These are phyloP conservation scores for Papilio polyxenes DNA, from an alignment of 1,140 invertebrate genomes.

Conservation along the genomic window DNA sequence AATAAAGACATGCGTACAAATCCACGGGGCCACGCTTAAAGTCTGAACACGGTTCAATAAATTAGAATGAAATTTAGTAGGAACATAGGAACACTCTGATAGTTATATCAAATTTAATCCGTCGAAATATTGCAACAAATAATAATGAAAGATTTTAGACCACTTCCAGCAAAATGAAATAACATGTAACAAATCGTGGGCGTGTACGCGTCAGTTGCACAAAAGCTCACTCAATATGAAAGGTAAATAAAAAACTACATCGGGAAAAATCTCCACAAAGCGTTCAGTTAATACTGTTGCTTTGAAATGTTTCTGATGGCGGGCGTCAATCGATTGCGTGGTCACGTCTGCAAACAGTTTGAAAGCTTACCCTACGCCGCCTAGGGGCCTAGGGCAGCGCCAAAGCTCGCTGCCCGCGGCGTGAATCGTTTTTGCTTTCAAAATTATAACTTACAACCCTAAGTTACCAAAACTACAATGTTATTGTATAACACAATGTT, in stretches of 20 bases:
- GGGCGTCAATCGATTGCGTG: constrained; percentile 20
- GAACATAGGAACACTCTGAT: too few species aligned
- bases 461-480: not conserved
- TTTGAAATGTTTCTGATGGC: constrained; percentile 25
- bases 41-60: too few species aligned
- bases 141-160: not conserved
- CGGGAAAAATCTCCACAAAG: constrained; percentile 13
- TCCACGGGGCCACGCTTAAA: too few species aligned
- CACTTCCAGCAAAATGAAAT: not conserved
- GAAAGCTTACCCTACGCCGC: not conserved
- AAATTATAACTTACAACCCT: constrained; percentile 14
- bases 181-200: not conserved
- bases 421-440: not conserved
- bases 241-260: constrained; percentile 18
- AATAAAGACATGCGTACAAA: too few species aligned
- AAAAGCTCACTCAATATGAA: constrained; percentile 23
- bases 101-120: too few species aligned
- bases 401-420: not conserved
- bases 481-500: not conserved
- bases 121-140: too few species aligned
- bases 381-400: not conserved
- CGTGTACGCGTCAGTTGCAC: constrained; percentile 4
- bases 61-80: too few species aligned
- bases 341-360: constrained; percentile 12
- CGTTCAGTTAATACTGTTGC: constrained; percentile 9